Conservation (phyloP, 2,888 invertebrate species). For the Apodemia zela region DNA sequence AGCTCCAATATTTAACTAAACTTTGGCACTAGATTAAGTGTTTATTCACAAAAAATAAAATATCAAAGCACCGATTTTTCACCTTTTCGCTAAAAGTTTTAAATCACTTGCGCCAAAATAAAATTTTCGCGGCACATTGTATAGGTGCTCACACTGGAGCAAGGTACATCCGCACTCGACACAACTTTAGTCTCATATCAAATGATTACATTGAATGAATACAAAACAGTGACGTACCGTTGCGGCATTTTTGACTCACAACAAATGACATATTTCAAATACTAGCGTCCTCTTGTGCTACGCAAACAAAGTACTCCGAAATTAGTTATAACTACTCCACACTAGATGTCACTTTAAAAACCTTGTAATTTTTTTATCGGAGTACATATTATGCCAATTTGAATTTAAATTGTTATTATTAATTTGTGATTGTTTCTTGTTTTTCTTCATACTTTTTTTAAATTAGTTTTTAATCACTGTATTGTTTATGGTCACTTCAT, state of each 20-base stretch:
- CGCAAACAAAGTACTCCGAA: slow-evolving; percentile 8
- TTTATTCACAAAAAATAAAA: slow-evolving; percentile 54
- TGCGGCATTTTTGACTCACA: slow-evolving; percentile 27
- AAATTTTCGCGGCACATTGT: slow-evolving; percentile 63
- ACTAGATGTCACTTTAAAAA: slow-evolving; percentile 29
- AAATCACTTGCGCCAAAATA: slow-evolving; percentile 58
- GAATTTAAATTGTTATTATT: neutral
- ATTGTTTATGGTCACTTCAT: slow-evolving; percentile 31
- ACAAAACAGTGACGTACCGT: slow-evolving; percentile 48
- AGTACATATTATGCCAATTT: neutral
- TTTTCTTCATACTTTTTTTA: neutral
- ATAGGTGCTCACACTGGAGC: slow-evolving; percentile 40
- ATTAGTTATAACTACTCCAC: slow-evolving; percentile 29
- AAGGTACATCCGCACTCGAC: slow-evolving; percentile 52
- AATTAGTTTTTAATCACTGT: neutral
- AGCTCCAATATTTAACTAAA: neutral
- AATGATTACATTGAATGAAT: slow-evolving; percentile 64
- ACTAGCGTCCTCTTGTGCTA: slow-evolving; percentile 43
- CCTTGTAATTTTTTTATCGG: neutral
- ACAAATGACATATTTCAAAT: slow-evolving; percentile 18
- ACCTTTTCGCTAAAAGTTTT: slow-evolving; percentile 61
- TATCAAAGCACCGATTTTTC: slow-evolving; percentile 53
- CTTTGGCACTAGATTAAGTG: slow-evolving; percentile 39
- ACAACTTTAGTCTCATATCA: slow-evolving; percentile 48
- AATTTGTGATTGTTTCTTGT: neutral